Evolutionary conservation across 2,113 vertebrate species (phyloP), one percentile per base, ranked within the genome.

Genomic region (Engraulis encrasicolus): DNA sequence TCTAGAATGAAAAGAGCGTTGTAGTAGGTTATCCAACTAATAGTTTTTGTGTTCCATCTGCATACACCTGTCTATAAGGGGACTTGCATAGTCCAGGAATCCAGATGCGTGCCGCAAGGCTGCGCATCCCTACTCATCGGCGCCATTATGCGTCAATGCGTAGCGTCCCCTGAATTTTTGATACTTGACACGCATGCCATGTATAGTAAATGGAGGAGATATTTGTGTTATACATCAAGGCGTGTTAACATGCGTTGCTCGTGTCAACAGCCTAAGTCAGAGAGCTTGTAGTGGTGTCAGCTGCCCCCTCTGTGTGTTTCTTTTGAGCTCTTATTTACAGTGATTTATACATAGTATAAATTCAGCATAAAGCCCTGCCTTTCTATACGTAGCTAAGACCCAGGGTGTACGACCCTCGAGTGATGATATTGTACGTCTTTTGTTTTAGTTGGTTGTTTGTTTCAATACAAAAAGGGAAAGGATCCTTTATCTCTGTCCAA

Each of bases 401-500:
- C 31, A 2, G 27, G 27, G 31, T 74, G 31, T 74, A 5, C 17
- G 31, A 34, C 66, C 66, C 66, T 34, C 27, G 31, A 34, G 4
- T 74, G 27, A 27, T 20, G 27, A 27, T 20, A 20, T 54, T 54
- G 9, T 45, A 45, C 9, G 40, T 45, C 3, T 81, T 52, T 83
- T 84, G n/a, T n/a, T n/a, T n/a, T n/a, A n/a, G n/a, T n/a, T n/a
- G n/a, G n/a, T n/a, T n/a, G n/a, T 87, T 87, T 84, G 31, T 83
- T 80, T 61, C 9, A 83, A 83, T 85, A 85, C 90, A 92, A 93
- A 91, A 94, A 93, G 93, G 94, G 92, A 94, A 90, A 93, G 40
- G 40, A 91, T 82, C 89, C 90, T 93, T 92, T 93, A 90, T 92
- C 93, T 92, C 78, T 91, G 90, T 88, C 86, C 88, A 89, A 92